Base-by-base conservation (phyloP, 2,888 invertebrate species). In the Mycalesis mineus region DNA sequence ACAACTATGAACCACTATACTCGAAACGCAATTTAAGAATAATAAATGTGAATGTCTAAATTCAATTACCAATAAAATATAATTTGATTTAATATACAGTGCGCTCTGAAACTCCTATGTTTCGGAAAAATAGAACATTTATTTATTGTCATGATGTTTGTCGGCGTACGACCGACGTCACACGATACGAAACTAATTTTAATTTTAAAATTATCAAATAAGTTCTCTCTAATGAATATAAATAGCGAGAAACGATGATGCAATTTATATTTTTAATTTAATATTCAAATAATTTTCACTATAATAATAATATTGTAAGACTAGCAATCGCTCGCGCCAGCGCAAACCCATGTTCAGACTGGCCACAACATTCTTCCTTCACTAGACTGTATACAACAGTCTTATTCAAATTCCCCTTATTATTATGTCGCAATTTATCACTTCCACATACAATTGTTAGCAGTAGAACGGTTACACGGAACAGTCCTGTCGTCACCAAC, bases 111-210 rank as follows among this genome's bases (percentile, higher is more conserved):
- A 55, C 50, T 63, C 64, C 71, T 41, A 51, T 13, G 42, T 41
- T 41, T 77, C 75, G 77, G 78, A 78, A 80, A 85, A 83, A 86
- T 84, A 84, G 72, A 78, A 67, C 70, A 75, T 77, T 71, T 77
- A 79, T 73, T 86, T 88, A 88, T 88, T 88, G 88, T 88, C 88
- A 88, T 82, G 81, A 80, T 80, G 73, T 72, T 80, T 72, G 75
- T 29, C 36, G 39, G 42, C 52, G 48, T 29, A 13, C 9, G 8
- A 9, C 49, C 42, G 48, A 55, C 53, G 49, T 36, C 44, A n/a
- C 13, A 47, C 52, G 41, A 42, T 55, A 50, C 31, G 50, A 47
- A 58, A 51, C 33, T 40, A 40, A 45, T 49, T 49, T 39, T 11
- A 33, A 31, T 15, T 15, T 47, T 4, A 15, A 11, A 47, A 22